phyloP scores from a whole-genome alignment of 2,797 vertebrate genomes.

The Eulemur mongoz region DNA sequence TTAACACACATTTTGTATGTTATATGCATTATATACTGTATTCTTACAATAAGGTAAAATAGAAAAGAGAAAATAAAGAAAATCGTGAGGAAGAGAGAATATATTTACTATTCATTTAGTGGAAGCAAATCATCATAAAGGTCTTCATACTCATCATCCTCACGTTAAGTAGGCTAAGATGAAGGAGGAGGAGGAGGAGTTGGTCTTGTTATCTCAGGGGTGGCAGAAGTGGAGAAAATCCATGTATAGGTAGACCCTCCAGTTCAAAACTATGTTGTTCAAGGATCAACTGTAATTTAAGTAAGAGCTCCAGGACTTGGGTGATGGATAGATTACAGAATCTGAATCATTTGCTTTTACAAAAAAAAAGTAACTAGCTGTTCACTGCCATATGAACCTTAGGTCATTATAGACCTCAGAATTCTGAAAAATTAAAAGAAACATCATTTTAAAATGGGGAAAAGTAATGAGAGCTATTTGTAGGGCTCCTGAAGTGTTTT shows the following conservation, averaged over 20 bases:
- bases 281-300: not conserved
- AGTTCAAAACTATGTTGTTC: not conserved
- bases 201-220: not conserved
- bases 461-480: slow-evolving; percentile 50
- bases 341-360: not conserved
- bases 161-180: not conserved
- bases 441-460: slow-evolving; percentile 24
- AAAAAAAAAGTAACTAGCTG: slow-evolving; percentile 16
- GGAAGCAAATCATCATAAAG: not conserved
- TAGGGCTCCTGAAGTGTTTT: not conserved
- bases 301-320: not conserved
- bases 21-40: not conserved
- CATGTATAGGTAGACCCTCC: not conserved
- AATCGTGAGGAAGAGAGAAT: not conserved
- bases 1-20: not conserved
- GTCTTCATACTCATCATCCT: not conserved
- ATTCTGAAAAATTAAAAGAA: slow-evolving; percentile 60
- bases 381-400: slow-evolving; percentile 4
- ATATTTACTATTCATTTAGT: not conserved
- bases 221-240: not conserved
- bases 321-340: not conserved
- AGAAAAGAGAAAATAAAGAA: not conserved
- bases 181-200: not conserved
- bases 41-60: not conserved
- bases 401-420: not conserved